These are phyloP conservation scores for Poeciliopsis retropinna DNA, from an alignment of 2,113 vertebrate genomes.

Conservation along the genomic window DNA sequence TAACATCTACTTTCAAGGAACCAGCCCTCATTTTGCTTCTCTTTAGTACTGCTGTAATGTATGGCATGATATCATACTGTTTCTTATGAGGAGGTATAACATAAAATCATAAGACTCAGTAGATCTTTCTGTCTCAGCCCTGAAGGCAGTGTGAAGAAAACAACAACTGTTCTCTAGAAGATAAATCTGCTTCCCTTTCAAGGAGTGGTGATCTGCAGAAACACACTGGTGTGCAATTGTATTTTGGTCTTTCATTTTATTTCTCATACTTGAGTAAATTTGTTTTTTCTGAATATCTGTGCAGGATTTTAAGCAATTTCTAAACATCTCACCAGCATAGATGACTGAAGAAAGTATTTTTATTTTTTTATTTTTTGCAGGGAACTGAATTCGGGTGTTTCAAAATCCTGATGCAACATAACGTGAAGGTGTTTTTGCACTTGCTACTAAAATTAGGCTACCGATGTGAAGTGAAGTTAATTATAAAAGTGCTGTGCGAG, in stretches of 20 bases:
- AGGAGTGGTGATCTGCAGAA: conserved; percentile 3
- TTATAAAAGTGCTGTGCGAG: conserved; percentile 8
- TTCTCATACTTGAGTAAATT: background rate
- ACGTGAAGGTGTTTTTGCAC: conserved; percentile 4
- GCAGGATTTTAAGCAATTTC: background rate
- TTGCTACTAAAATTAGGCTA: background rate
- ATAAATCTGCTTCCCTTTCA: conserved; percentile 11
- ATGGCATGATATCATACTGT: conserved; percentile 26
- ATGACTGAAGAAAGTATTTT: background rate
- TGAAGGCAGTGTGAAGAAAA: conserved; percentile 20
- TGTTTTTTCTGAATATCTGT: background rate
- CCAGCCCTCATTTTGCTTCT: background rate
- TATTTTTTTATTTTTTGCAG: background rate
- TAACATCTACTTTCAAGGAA: conserved; percentile 3
- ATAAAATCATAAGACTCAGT: conserved; percentile 9
- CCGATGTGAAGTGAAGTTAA: background rate
- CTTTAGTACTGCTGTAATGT: background rate
- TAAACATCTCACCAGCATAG: background rate
- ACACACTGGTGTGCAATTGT: background rate
- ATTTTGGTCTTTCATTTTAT: background rate
- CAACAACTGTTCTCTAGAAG: conserved; percentile 12
- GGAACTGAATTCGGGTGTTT: background rate
- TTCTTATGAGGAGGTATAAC: conserved; percentile 6
- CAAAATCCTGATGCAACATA: background rate
- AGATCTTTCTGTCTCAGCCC: conserved; percentile 40